Evolutionary conservation across 2,797 vertebrate genomes (phyloP).

Genomic region (Gouania willdenowi): DNA sequence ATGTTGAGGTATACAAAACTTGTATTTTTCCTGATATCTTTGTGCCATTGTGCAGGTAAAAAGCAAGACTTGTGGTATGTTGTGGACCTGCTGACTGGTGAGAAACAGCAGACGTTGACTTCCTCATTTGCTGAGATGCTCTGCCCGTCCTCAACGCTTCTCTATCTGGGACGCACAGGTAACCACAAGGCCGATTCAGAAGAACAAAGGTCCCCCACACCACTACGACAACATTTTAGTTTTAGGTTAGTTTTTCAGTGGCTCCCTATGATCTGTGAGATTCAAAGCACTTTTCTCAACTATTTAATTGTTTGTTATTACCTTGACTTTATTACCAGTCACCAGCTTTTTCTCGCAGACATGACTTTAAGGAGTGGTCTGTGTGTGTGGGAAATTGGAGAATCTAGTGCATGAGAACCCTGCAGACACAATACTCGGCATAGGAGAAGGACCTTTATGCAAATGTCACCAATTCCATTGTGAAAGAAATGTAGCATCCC

Average conservation of each 20-base stretch:
- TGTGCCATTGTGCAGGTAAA: slow-evolving; percentile 78
- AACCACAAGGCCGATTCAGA: slow-evolving; percentile 20
- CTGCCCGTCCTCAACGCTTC: slow-evolving; percentile 90
- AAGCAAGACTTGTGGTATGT: slow-evolving; percentile 98
- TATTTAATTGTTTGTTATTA: no score
- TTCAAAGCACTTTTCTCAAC: not conserved
- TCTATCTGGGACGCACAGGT: slow-evolving; percentile 92
- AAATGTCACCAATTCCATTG: not conserved
- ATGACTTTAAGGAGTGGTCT: not conserved
- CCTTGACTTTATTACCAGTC: no score
- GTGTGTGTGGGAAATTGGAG: not conserved
- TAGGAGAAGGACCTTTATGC: no score
- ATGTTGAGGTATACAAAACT: no score
- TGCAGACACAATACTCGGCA: not conserved
- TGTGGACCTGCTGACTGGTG: slow-evolving; percentile 92
- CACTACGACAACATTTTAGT: no score
- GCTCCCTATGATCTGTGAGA: no score
- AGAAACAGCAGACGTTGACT: slow-evolving; percentile 96
- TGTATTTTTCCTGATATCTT: no score
- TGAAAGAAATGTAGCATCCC: slow-evolving; percentile 2
- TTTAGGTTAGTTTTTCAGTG: no score
- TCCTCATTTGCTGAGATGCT: slow-evolving; percentile 92
- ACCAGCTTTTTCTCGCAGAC: no score
- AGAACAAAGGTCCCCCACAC: no score
- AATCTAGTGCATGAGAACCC: not conserved